Base-by-base conservation (phyloP, 2,888 invertebrate genomes). In the Brachynemurus nebulosus region DNA sequence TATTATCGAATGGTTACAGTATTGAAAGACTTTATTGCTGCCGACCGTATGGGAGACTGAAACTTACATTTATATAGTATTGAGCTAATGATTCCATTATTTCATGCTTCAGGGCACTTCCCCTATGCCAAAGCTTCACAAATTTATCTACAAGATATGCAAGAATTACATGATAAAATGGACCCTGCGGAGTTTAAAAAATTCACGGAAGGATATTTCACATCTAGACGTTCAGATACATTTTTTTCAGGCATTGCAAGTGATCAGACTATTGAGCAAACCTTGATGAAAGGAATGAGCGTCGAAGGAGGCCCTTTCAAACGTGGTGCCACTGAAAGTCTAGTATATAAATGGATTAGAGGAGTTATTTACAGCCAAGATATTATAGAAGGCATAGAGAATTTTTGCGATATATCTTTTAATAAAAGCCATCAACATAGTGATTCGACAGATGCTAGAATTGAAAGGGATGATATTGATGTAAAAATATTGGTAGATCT, bases 61-160 rank as follows among this genome's bases (percentile, higher is more conserved):
- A n/a, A 48, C 11, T 38, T 51, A 14, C 48, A 53, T 42, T 35
- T 52, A 9, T 20, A 44, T 21, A 49, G 44, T 35, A 50, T 52
- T 21, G 41, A 48, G 45, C 43, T 45, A 27, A 55, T 54, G 53
- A 44, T 54, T 33, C 52, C 54, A 21, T 50, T 46, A 33, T 54
- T 57, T 36, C 53, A 55, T 47, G 49, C 55, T 23, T 45, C 48
- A 18, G 54, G 51, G 4, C 54, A 54, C 45, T 48, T 52, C 21
- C 43, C 48, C n/a, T n/a, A n/a, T n/a, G n/a, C n/a, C n/a, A n/a
- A n/a, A n/a, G n/a, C n/a, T n/a, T n/a, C 50, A 14, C 50, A 51
- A 37, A 12, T 54, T 19, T 52, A 54, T 37, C 20, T 50, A 16
- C 49, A 53, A 42, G 44, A 54, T 14, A 52, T 52, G 52, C 19